Evolutionary conservation across 2,113 vertebrate species (phyloP).

Genomic region (Phaethornis superciliosus): DNA sequence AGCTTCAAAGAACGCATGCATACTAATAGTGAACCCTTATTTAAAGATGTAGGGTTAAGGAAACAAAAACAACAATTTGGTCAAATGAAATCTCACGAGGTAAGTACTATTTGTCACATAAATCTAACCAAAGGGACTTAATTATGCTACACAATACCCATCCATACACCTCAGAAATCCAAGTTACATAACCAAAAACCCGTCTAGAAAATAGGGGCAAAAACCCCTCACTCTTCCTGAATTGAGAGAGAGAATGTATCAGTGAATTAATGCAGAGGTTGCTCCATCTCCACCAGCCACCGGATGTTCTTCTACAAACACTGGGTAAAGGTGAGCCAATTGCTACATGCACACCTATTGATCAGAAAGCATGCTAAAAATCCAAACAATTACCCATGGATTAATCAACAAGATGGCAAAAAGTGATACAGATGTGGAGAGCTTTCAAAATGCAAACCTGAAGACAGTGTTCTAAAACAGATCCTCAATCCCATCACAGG

Average conservation of each 20-base stretch:
- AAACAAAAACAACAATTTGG: not conserved
- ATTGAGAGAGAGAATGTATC: not conserved
- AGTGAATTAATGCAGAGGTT: not conserved
- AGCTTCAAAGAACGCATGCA: not conserved
- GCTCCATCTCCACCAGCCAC: not conserved
- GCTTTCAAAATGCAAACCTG: not conserved
- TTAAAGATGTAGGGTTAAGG: not conserved
- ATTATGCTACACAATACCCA: not conserved
- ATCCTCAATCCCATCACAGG: not conserved
- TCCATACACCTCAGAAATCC: not conserved
- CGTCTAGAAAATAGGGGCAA: not conserved
- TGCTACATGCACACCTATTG: not conserved
- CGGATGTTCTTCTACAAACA: not conserved
- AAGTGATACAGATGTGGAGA: not conserved
- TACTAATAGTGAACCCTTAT: not conserved
- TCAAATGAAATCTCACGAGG: not conserved
- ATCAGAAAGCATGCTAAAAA: not conserved
- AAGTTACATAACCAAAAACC: not conserved
- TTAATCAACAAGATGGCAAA: conserved; percentile 18
- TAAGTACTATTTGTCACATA: not conserved
- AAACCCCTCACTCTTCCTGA: not conserved
- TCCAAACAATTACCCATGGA: not conserved
- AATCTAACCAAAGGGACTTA: not conserved
- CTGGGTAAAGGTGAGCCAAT: not conserved
- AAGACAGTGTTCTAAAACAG: not conserved